These are phyloP conservation scores for Athrips mouffetella DNA, from an alignment of 2,888 invertebrate genomes.

Conservation along the genomic window DNA sequence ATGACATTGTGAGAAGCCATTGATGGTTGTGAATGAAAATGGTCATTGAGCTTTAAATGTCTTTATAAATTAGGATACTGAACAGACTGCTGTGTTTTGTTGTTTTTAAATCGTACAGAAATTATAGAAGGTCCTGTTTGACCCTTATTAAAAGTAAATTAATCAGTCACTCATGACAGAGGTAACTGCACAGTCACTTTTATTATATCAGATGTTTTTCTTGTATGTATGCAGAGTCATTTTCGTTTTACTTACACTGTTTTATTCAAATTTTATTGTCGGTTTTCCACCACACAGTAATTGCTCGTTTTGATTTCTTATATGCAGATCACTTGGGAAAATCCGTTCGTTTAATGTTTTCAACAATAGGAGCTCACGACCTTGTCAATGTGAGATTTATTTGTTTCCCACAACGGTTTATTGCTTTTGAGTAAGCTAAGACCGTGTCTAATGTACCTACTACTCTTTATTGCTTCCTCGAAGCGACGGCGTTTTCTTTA, in stretches of 20 bases:
- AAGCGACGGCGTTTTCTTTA: slow-evolving; percentile 32
- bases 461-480: slow-evolving; percentile 55
- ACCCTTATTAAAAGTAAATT: neutral
- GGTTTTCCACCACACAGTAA: neutral
- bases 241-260: neutral
- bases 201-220: neutral
- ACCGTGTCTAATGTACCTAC: slow-evolving; percentile 43
- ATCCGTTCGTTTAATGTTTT: slow-evolving; percentile 37
- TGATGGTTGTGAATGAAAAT: neutral
- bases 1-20: slow-evolving; percentile 2
- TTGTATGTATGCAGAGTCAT: neutral
- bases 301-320: neutral
- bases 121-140: neutral
- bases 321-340: slow-evolving; percentile 33
- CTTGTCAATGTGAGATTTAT: slow-evolving; percentile 64
- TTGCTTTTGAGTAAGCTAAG: slow-evolving; percentile 26
- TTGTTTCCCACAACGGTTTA: slow-evolving; percentile 50
- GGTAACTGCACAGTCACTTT: neutral
- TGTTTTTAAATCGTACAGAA: too few relatives aligned
- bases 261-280: neutral
- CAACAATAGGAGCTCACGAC: slow-evolving; percentile 43
- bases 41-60: too few relatives aligned
- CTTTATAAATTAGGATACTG: too few relatives aligned
- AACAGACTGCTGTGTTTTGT: too few relatives aligned
- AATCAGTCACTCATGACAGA: neutral